Evolutionary conservation across 2,797 vertebrate species (phyloP), one percentile per base, ranked within the genome.

Genomic region (Alauda arvensis): DNA sequence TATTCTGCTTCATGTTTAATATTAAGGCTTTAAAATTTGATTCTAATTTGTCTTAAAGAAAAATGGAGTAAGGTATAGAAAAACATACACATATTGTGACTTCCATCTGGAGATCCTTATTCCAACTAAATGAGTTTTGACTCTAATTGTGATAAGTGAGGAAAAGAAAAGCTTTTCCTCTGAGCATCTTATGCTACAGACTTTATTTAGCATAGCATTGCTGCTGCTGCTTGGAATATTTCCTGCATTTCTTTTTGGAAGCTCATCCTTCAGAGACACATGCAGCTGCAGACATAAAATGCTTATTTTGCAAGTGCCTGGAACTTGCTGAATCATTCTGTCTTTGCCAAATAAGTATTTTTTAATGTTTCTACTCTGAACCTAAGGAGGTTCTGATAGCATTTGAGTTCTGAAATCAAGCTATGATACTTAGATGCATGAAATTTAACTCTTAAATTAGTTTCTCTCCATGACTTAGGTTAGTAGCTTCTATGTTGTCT

Each of bases 291-390:
- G 85, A 77, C 52, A 68, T 85, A 80, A 92, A 93, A 87, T 94
- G 91, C 81, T 91, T 95, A 84, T 88, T 94, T 88, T 82, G 91
- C 91, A 94, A 90, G 84, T 93, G 82, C 63, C 86, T 93, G 39
- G 60, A 90, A 80, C 70, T 91, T 92, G 84, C 89, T 85, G 76
- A 92, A 84, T 94, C 78, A 80, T 87, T 91, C 62, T 90, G 62
- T 81, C 77, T 83, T 91, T 85, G 70, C 67, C 86, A 92, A 86
- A 85, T 70, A 90, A 92, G 78, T 83, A 42, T 43, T 88, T 80
- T 72, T 91, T 91, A 25, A 68, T 76, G 24, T 88, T 78, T 93
- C 23, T 65, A 77, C 49, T 80, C 72, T 67, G 53, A 77, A 76
- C n/a, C 76, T 85, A 48, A 87, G 40, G 40, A 84, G 42, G 13